Conservation (phyloP, 2,113 vertebrate species). For the Panthera leo region DNA sequence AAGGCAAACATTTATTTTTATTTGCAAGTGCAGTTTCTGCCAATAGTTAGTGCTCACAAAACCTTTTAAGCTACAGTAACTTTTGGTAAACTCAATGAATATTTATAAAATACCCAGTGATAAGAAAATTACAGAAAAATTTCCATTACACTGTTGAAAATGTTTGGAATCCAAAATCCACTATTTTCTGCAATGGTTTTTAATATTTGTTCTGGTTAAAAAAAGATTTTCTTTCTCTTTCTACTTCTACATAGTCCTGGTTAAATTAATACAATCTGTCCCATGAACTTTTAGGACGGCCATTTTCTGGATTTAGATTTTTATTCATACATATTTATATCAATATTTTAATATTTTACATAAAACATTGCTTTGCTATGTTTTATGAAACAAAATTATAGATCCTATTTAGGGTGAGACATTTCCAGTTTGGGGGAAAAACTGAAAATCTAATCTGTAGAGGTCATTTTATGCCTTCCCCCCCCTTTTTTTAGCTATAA, state of each 20-base stretch:
- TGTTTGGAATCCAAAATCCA: conserved; percentile 78
- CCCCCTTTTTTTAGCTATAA: conserved; percentile 72
- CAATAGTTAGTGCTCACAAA: conserved; percentile 81
- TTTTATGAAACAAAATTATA: conserved; percentile 65
- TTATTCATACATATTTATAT: conserved; percentile 57
- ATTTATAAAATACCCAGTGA: conserved; percentile 77
- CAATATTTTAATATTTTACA: conserved; percentile 55
- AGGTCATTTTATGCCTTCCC: conserved; percentile 74
- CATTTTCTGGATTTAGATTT: conserved; percentile 58
- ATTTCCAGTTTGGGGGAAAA: conserved; percentile 67
- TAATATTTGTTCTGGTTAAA: conserved; percentile 71
- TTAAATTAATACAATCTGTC: conserved; percentile 65
- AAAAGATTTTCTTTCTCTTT: conserved; percentile 59
- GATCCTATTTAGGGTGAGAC: conserved; percentile 66
- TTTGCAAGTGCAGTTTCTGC: conserved; percentile 83
- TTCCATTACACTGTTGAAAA: conserved; percentile 79
- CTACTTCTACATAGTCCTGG: conserved; percentile 32
- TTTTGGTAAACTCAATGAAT: conserved; percentile 79
- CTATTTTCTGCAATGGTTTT: conserved; percentile 76
- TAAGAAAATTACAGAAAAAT: conserved; percentile 86
- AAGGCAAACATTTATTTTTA: conserved; percentile 80
- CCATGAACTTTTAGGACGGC: conserved; percentile 77
- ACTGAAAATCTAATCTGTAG: conserved; percentile 72
- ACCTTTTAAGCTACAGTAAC: conserved; percentile 77
- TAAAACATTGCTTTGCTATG: conserved; percentile 44